Evolutionary conservation across 2,113 vertebrate genomes (phyloP).

Genomic region (Zapus hudsonius): DNA sequence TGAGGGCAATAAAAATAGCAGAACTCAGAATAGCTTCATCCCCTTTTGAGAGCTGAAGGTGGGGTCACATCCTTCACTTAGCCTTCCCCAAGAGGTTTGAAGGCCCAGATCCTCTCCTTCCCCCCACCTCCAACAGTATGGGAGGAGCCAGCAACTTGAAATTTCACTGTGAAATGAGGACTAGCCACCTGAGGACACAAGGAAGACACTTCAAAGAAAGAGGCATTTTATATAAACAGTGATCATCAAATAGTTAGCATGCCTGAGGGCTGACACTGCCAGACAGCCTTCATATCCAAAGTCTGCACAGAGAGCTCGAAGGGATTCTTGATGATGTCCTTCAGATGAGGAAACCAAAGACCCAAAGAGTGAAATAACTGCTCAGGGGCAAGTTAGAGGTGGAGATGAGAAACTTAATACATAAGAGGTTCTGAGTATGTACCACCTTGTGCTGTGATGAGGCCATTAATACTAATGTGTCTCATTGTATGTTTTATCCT

Average conservation of each 20-base stretch:
- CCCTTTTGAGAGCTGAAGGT: background rate
- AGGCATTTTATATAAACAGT: background rate
- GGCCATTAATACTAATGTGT: too few relatives aligned
- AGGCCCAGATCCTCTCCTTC: background rate
- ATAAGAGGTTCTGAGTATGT: background rate
- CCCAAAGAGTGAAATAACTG: rapidly evolving
- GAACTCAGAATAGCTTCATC: too few relatives aligned
- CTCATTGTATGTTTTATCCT: too few relatives aligned
- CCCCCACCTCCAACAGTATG: rapidly evolving
- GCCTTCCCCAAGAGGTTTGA: background rate
- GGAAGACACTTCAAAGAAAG: background rate
- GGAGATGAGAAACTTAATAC: background rate
- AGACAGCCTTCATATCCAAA: background rate
- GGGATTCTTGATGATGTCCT: too few relatives aligned
- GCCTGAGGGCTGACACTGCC: background rate
- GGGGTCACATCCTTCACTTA: background rate
- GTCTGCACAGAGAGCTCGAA: background rate
- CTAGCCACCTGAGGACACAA: background rate
- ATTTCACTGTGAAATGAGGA: background rate
- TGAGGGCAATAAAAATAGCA: background rate
- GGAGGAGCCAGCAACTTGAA: background rate
- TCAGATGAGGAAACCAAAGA: background rate
- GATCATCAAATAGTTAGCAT: background rate
- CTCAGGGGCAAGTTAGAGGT: background rate
- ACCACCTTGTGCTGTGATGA: too few relatives aligned